Conservation (phyloP, 2,797 vertebrate species). For the Naso thynnoides region DNA sequence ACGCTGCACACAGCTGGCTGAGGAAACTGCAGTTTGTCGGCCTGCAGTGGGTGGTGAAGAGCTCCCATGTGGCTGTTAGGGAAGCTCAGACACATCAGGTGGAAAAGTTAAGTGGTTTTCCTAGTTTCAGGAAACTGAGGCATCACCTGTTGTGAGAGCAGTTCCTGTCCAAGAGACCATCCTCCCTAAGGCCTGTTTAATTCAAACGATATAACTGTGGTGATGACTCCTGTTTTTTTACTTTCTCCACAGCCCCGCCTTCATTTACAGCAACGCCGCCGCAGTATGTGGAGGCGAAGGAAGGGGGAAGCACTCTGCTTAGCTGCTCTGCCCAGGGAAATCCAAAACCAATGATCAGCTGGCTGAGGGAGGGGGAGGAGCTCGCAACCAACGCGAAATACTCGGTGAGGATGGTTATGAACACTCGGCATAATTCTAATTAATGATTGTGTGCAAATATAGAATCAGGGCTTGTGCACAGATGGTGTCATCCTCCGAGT, state of each 20-base stretch:
- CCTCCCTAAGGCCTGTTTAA: not conserved
- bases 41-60: slow-evolving; percentile 47
- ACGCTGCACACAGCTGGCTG: slow-evolving; percentile 53
- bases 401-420: slow-evolving; percentile 84
- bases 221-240: slow-evolving; percentile 13
- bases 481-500: slow-evolving; percentile 54
- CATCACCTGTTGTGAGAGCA: not conserved
- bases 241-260: slow-evolving; percentile 90
- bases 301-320: slow-evolving; percentile 92
- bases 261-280: slow-evolving; percentile 96
- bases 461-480: slow-evolving; percentile 62
- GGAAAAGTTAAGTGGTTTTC: slow-evolving; percentile 41
- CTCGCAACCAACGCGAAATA: slow-evolving; percentile 92
- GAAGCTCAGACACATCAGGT: slow-evolving; percentile 45
- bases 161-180: not conserved
- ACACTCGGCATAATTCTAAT: slow-evolving; percentile 26
- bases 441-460: slow-evolving; percentile 57
- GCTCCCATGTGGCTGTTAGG: slow-evolving; percentile 46
- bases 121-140: not conserved
- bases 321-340: slow-evolving; percentile 98
- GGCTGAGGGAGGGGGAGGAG: slow-evolving; percentile 94
- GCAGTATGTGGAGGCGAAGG: slow-evolving; percentile 97
- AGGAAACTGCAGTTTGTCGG: slow-evolving; percentile 48
- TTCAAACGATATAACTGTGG: not conserved
- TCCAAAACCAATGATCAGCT: slow-evolving; percentile 97